Evolutionary conservation across 2,113 vertebrate species (phyloP), one percentile per base, ranked within the genome.

Genomic region (Pteropus alecto): DNA sequence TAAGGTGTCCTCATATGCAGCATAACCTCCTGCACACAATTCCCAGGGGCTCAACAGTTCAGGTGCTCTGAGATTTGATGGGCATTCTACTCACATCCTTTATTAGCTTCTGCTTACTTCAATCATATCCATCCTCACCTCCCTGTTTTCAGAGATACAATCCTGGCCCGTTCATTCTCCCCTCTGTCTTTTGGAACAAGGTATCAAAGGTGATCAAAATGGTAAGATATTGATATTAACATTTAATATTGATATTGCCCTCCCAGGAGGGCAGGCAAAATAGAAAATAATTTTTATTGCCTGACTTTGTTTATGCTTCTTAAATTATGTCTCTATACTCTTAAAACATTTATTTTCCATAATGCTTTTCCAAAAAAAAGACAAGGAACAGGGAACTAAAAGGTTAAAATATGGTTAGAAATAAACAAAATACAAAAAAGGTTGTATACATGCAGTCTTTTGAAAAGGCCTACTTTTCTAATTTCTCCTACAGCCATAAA

Each of bases 381-480:
- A 67, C 8, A 86, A 48, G 3, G 19, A 65, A 56, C 6, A 93
- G 21, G 77, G 93, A 87, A 81, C 84, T 26, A 86, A 89, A 95
- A 94, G 11, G n/a, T 67, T 93, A 95, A 93, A 90, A 85, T 77
- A 46, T 48, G 3, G 65, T 95, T 61, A 70, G 35, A 93, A 95
- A 87, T 30, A 93, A 92, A 84, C 5, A 82, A 87, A 84, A 84
- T 19, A 63, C 18, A 94, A 56, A 48, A 82, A 94, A 82, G 41
- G 33, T 10, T 28, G 18, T 76, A 54, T n/a, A 60, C 0, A 1
- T 5, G 24, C 4, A 84, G 24, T 13, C 65, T 84, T 71, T 43
- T 65, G 3, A 87, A 30, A 83, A 93, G 7, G 35, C 7, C 48
- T 28, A 30, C 5, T 33, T 63, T 67, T 77, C 51, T 85, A 51